A percentile compares a stretch with the other conserved stretches of the same genome.
phyloP scores from a whole-genome alignment of 2,797 vertebrate genomes.

The Liparis tanakae region DNA sequence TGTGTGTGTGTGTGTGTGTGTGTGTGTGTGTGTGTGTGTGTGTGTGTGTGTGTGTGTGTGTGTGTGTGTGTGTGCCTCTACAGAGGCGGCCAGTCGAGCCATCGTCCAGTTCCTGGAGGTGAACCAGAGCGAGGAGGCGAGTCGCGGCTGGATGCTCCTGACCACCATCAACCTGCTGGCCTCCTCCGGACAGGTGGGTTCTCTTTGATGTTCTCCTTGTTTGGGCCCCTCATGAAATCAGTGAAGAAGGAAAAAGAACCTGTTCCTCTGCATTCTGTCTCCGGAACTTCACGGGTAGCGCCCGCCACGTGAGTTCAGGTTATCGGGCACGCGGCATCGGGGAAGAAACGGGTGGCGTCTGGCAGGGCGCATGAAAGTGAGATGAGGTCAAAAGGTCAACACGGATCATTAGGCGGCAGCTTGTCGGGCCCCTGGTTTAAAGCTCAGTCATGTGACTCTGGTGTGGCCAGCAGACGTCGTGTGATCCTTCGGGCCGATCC shows the following conservation, averaged over 20 bases:
- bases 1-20: slow-evolving; percentile 27
- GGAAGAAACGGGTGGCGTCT: too few species aligned
- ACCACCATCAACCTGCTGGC: slow-evolving; percentile 98
- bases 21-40: slow-evolving; percentile 25
- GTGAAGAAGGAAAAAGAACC: not conserved
- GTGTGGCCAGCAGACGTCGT: slow-evolving; percentile 37
- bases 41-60: slow-evolving; percentile 25
- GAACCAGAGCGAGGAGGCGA: slow-evolving; percentile 98
- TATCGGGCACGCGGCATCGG: too few species aligned
- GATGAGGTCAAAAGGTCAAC: not conserved
- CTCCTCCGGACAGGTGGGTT: slow-evolving; percentile 95
- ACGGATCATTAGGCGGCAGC: not conserved
- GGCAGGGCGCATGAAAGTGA: not conserved
- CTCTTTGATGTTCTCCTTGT: not conserved
- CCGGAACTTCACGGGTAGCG: too few species aligned
- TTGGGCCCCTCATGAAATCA: not conserved
- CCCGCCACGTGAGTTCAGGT: too few species aligned
- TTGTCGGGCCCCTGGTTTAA: not conserved
- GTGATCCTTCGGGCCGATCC: slow-evolving; percentile 38
- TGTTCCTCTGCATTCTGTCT: slow-evolving; percentile 5
- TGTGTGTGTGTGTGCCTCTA: slow-evolving; percentile 18
- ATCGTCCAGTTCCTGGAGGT: slow-evolving; percentile 99
- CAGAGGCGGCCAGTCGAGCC: slow-evolving; percentile 97
- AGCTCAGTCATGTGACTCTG: slow-evolving; percentile 4
- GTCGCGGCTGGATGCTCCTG: slow-evolving; percentile 98